Conservation (phyloP, 2,797 vertebrate genomes). For the Sebastiscus tertius region DNA sequence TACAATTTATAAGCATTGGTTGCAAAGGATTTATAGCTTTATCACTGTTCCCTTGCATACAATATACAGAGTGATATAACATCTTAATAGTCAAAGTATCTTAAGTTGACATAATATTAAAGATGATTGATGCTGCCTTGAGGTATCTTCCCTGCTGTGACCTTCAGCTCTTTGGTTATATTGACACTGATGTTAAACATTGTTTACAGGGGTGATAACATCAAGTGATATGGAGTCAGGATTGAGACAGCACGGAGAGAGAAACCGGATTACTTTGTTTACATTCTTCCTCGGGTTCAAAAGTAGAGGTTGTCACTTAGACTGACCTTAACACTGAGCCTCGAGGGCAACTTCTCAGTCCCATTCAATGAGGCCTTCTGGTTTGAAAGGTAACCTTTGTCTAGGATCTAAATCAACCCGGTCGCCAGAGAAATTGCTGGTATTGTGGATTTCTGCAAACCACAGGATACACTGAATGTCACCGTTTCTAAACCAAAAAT, state of each 20-base stretch:
- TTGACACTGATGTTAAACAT: conserved; percentile 59
- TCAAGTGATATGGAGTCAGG: conserved; percentile 20
- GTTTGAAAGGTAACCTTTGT: conserved; percentile 31
- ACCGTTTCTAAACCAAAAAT: not conserved
- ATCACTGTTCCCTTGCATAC: not conserved
- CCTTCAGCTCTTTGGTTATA: conserved; percentile 55
- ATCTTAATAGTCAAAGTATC: not conserved
- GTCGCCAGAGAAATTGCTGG: not conserved
- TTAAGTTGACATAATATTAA: not conserved
- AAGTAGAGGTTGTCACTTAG: conserved; percentile 28
- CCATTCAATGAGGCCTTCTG: conserved; percentile 2
- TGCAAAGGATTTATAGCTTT: not conserved
- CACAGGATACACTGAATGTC: not conserved
- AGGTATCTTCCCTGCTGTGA: conserved; percentile 20
- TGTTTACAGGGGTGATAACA: conserved; percentile 42
- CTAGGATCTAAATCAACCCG: not conserved
- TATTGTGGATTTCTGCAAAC: not conserved
- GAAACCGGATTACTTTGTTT: conserved; percentile 57
- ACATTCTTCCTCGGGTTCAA: conserved; percentile 30
- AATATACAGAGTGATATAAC: not conserved
- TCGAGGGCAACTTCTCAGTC: conserved; percentile 2
- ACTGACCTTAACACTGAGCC: conserved; percentile 8
- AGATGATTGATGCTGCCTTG: conserved; percentile 25
- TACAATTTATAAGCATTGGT: not conserved
- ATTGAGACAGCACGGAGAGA: conserved; percentile 16